phyloP scores from a whole-genome alignment of 2,888 invertebrate species.

The Thelaira solivaga region DNA sequence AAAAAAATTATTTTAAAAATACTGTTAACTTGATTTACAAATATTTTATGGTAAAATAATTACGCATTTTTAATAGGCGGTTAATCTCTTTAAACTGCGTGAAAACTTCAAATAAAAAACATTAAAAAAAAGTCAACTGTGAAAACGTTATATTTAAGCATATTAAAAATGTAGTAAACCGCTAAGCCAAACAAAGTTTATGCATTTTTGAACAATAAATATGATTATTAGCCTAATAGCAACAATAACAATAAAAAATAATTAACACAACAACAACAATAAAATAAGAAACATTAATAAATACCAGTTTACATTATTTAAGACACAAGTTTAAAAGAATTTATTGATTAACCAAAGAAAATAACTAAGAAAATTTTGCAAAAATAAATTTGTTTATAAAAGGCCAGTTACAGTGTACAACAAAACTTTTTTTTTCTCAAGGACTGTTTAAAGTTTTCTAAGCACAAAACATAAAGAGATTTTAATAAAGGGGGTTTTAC shows the following conservation, averaged over 20 bases:
- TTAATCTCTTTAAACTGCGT: constrained; percentile 41
- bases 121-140: constrained; percentile 1
- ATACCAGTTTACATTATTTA: constrained; percentile 13
- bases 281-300: constrained; percentile 25
- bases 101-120: not conserved
- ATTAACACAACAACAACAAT: not conserved
- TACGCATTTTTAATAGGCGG: constrained; percentile 44
- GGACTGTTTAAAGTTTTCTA: too few relatives aligned
- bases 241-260: constrained; percentile 10
- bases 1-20: not conserved
- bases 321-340: not conserved
- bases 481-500: too few relatives aligned
- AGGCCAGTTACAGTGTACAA: too few relatives aligned
- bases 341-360: not conserved
- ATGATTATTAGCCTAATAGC: constrained; percentile 46
- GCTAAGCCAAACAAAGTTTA: constrained; percentile 51
- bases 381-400: too few relatives aligned
- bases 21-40: not conserved
- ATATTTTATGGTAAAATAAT: constrained; percentile 23
- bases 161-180: constrained; percentile 43
- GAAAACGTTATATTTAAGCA: constrained; percentile 12
- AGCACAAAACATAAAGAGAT: too few relatives aligned
- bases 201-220: constrained; percentile 60
- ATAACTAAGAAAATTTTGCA: too few relatives aligned
- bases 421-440: too few relatives aligned